Percentiles rank a stretch among this genome's conserved stretches.
Conservation (phyloP, 2,797 vertebrate genomes). For the Gorsachius magnificus region DNA sequence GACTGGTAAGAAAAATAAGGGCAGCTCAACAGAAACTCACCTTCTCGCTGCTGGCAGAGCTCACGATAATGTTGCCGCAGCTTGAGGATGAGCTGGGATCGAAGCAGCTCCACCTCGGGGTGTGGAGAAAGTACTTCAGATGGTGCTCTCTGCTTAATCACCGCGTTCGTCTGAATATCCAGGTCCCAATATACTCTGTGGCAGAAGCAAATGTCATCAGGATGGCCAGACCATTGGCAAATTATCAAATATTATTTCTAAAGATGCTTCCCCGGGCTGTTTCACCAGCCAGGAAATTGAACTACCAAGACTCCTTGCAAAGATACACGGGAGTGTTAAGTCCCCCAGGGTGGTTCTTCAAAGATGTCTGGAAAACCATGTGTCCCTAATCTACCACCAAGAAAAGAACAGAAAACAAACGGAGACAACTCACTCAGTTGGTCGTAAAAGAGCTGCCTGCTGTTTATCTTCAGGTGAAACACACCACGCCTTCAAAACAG, state of each 20-base stretch:
- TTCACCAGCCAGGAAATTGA: background rate
- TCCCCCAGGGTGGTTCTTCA: background rate
- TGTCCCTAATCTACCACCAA: background rate
- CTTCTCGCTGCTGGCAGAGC: constrained; percentile 96
- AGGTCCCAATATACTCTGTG: constrained; percentile 95
- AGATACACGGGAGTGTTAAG: rapidly evolving
- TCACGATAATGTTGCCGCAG: constrained; percentile 95
- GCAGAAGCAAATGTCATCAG: background rate
- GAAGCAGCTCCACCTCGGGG: constrained; percentile 93
- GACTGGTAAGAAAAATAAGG: background rate
- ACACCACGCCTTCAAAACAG: constrained; percentile 85
- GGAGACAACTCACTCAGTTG: constrained; percentile 86
- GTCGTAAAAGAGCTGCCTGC: constrained; percentile 86
- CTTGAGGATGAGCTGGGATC: constrained; percentile 93
- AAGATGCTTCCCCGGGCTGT: background rate
- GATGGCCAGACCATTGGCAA: background rate
- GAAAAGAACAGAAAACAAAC: background rate
- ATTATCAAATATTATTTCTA: background rate
- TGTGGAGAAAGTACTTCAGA: constrained; percentile 88
- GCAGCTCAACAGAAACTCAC: constrained; percentile 58
- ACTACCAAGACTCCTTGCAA: background rate
- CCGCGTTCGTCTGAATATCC: constrained; percentile 93
- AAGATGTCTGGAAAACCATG: background rate
- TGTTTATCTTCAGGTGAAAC: constrained; percentile 89
- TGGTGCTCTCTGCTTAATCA: constrained; percentile 87